A percentile compares a stretch with the other conserved stretches of the same genome.
Conservation (phyloP, 2,888 invertebrate species). For the Geophilus truncorum region DNA sequence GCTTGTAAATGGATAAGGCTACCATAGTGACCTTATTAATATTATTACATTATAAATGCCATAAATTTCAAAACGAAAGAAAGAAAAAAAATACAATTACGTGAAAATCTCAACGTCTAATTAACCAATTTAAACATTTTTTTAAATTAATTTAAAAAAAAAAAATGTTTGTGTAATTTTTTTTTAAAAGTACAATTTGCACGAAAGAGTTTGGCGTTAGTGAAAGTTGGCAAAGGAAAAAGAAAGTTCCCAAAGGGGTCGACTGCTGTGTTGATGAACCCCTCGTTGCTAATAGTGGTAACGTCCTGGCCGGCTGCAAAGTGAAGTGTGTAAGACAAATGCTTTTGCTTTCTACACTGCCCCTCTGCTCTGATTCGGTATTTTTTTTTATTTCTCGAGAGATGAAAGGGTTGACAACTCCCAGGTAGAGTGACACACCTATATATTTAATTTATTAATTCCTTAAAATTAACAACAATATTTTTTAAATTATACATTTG, state of each 20-base stretch:
- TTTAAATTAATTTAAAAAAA: no score
- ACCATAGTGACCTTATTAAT: no score
- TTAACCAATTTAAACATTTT: no score
- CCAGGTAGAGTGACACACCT: not conserved
- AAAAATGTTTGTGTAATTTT: no score
- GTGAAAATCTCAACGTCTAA: no score
- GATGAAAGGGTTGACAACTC: not conserved
- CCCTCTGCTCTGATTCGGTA: not conserved
- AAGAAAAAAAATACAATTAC: no score
- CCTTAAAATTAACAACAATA: not conserved
- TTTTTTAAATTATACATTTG: no score
- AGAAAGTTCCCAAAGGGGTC: not conserved
- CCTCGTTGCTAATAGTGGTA: not conserved
- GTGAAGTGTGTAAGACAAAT: conserved; percentile 12
- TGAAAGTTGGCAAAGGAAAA: not conserved
- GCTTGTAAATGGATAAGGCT: no score
- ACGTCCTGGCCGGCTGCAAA: conserved; percentile 3
- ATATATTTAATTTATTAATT: not conserved
- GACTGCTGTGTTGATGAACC: not conserved
- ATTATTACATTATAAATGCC: no score
- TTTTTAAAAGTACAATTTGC: no score
- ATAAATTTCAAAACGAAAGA: no score
- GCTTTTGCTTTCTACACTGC: not conserved
- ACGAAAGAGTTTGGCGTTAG: not conserved
- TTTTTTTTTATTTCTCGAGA: not conserved